Conservation (phyloP, 1,140 invertebrate genomes). For the Andrena cerasifolii region DNA sequence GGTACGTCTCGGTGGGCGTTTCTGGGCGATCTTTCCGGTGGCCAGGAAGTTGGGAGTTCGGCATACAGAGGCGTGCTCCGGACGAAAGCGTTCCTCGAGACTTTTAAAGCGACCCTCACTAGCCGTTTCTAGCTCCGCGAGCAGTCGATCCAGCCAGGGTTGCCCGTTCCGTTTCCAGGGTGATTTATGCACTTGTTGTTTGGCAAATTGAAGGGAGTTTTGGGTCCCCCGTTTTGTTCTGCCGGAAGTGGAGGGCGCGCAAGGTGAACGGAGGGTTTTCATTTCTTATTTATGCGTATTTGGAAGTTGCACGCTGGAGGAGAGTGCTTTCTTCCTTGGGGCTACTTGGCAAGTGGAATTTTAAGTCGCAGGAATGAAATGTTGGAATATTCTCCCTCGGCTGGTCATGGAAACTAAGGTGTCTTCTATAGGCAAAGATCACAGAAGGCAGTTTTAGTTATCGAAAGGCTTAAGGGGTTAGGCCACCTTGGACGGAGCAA, state of each 20-base stretch:
- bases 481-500: no score
- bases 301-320: background rate
- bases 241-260: background rate
- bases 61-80: constrained; percentile 15
- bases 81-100: background rate
- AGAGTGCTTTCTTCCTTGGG: background rate
- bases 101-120: background rate
- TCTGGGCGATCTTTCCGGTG: constrained; percentile 38
- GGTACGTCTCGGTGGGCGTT: constrained; percentile 29
- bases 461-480: no score
- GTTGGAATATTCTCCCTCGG: no score
- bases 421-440: no score
- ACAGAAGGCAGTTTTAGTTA: no score
- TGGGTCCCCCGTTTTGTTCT: background rate
- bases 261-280: background rate
- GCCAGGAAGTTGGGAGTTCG: constrained; percentile 32
- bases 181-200: constrained; percentile 18
- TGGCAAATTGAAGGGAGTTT: constrained; percentile 17
- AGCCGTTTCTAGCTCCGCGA: background rate
- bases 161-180: background rate
- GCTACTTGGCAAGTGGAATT: background rate
- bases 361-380: background rate
- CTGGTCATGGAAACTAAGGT: no score
- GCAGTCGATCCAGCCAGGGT: background rate
- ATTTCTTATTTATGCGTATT: background rate